Evolutionary conservation across 1,140 invertebrate genomes (phyloP).

Genomic region (Listronotus bonariensis): DNA sequence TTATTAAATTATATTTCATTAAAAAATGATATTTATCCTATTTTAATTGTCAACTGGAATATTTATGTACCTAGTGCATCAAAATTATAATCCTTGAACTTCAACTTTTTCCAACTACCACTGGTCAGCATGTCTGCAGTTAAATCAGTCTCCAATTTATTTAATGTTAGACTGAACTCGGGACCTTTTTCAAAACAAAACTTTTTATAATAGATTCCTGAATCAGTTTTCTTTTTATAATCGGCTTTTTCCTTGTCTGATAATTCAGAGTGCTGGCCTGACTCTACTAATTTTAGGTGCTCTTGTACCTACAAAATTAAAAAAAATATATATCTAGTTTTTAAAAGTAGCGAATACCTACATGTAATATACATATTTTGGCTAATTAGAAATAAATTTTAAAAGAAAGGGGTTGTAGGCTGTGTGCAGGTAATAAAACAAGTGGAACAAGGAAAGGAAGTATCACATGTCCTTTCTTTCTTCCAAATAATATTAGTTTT

Average conservation of each 20-base stretch:
- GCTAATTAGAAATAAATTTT: too few species aligned
- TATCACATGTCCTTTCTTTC: too few species aligned
- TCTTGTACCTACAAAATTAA: constrained; percentile 61
- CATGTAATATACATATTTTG: too few species aligned
- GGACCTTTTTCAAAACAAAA: constrained; percentile 80
- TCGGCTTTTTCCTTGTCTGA: constrained; percentile 77
- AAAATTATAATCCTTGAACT: constrained; percentile 98
- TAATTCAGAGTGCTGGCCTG: constrained; percentile 61
- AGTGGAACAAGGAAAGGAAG: too few species aligned
- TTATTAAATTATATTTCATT: too few species aligned
- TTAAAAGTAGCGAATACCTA: too few species aligned
- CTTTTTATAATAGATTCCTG: constrained; percentile 84
- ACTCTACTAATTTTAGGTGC: constrained; percentile 70
- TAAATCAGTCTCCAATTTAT: constrained; percentile 92
- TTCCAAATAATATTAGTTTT: too few species aligned
- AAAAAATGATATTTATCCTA: too few species aligned
- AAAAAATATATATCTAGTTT: too few species aligned
- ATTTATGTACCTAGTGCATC: constrained; percentile 70
- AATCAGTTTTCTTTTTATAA: constrained; percentile 95
- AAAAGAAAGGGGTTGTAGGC: too few species aligned
- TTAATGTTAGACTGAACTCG: constrained; percentile 80
- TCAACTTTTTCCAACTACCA: constrained; percentile 88
- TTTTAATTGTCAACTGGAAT: not conserved
- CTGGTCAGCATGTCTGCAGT: constrained; percentile 90
- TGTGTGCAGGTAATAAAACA: too few species aligned